Evolutionary conservation across 64 coral and sea anemone species (phyloP).

Genomic region (Trachythela sp.): DNA sequence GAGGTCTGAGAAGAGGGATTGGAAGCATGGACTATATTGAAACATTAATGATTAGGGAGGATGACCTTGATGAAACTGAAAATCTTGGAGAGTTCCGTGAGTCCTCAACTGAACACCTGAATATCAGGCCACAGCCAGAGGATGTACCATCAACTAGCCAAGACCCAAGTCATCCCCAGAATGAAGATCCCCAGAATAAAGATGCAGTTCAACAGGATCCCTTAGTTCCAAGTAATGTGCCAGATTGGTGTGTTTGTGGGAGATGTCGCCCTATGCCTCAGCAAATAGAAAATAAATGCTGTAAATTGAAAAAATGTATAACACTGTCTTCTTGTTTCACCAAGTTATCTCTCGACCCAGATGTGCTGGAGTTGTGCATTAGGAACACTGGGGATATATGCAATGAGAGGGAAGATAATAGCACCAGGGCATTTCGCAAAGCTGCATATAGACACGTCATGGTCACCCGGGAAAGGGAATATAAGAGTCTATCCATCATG

Average conservation of each 20-base stretch:
- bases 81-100: too few species aligned
- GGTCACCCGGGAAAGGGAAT: slow-evolving; percentile 25
- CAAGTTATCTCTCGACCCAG: slow-evolving; percentile 31
- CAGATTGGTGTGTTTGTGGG: slow-evolving; percentile 41
- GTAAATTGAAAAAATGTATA: slow-evolving; percentile 27
- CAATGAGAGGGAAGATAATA: slow-evolving; percentile 19
- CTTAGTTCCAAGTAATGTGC: not conserved
- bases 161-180: too few species aligned
- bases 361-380: slow-evolving; percentile 13
- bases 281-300: slow-evolving; percentile 44
- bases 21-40: too few species aligned
- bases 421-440: slow-evolving; percentile 33
- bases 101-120: too few species aligned
- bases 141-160: too few species aligned
- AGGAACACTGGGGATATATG: not conserved
- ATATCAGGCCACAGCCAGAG: too few species aligned
- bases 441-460: slow-evolving; percentile 28
- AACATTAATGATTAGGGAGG: too few species aligned
- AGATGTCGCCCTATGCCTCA: slow-evolving; percentile 30
- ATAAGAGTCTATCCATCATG: not conserved
- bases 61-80: too few species aligned
- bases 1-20: too few species aligned
- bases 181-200: too few species aligned
- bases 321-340: not conserved
- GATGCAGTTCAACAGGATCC: not conserved